A percentile compares a stretch with the other conserved stretches of the same genome.
Conservation (phyloP, 2,888 invertebrate species). For the Operophtera brumata region DNA sequence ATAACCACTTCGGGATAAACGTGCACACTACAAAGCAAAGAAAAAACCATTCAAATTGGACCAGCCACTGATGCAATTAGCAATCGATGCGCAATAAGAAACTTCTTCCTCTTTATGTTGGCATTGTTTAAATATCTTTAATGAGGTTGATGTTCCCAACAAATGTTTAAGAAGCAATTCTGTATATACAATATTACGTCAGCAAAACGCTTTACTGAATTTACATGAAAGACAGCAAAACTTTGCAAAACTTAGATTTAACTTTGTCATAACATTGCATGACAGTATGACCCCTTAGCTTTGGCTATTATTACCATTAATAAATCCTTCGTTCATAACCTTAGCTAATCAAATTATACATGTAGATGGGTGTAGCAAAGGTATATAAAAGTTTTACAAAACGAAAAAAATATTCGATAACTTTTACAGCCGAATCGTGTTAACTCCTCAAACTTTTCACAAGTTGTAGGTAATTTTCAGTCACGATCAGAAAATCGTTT, state of each 20-base stretch:
- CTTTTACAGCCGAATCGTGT: slow-evolving; percentile 21
- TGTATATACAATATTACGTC: neutral
- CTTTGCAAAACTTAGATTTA: slow-evolving; percentile 43
- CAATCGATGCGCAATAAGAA: neutral
- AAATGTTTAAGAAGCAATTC: neutral
- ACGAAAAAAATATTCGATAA: slow-evolving; percentile 18
- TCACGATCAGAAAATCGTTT: slow-evolving; percentile 29
- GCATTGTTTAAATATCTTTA: neutral
- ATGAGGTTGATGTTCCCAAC: neutral
- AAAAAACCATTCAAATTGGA: too few relatives aligned
- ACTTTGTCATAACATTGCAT: slow-evolving; percentile 44
- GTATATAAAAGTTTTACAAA: slow-evolving; percentile 22
- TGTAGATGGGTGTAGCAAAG: slow-evolving; percentile 4
- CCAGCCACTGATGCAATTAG: too few relatives aligned
- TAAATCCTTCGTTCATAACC: neutral
- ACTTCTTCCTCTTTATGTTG: neutral
- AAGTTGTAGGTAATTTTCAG: slow-evolving; percentile 30
- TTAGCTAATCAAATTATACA: slow-evolving; percentile 17
- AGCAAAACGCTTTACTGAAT: neutral
- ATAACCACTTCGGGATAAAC: too few relatives aligned
- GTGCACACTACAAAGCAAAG: too few relatives aligned
- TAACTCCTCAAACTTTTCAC: slow-evolving; percentile 32
- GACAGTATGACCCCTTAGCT: slow-evolving; percentile 2
- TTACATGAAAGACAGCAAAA: slow-evolving; percentile 40
- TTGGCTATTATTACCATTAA: neutral